phyloP scores from a whole-genome alignment of 2,113 vertebrate genomes.

The Lampris megalopsis region DNA sequence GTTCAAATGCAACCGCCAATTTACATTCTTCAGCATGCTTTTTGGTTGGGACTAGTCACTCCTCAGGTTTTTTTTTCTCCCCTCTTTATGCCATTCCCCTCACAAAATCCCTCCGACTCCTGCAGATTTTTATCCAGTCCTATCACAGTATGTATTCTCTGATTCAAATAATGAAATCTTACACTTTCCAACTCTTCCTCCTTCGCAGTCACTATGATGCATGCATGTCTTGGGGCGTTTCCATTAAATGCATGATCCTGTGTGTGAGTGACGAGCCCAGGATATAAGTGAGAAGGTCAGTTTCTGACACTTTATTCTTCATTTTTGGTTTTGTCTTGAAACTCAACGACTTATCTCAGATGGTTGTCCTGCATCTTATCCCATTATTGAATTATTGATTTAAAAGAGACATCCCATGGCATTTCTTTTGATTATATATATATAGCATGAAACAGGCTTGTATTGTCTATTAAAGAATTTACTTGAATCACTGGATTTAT shows the following conservation, averaged over 20 bases:
- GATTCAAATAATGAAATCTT: background rate
- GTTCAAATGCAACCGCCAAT: background rate
- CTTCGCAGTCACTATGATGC: background rate
- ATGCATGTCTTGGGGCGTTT: background rate
- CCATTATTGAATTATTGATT: too few relatives aligned
- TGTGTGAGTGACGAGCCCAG: background rate
- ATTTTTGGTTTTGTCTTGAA: too few relatives aligned
- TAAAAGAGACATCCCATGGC: too few relatives aligned
- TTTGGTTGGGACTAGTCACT: slow-evolving; percentile 36
- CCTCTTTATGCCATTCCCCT: background rate
- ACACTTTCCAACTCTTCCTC: background rate
- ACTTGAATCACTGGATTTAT: too few relatives aligned
- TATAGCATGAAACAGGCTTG: too few relatives aligned
- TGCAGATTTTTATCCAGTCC: too few relatives aligned
- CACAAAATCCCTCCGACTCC: background rate
- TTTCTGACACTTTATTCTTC: too few relatives aligned
- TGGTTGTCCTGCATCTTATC: too few relatives aligned
- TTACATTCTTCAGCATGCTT: background rate
- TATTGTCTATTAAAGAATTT: too few relatives aligned
- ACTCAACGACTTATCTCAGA: too few relatives aligned
- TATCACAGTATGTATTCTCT: background rate
- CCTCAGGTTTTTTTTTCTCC: background rate
- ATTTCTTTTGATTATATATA: too few relatives aligned
- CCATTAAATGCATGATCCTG: background rate
- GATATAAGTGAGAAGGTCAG: background rate